These are phyloP conservation scores for Mirza zaza DNA, from an alignment of 2,113 vertebrate species.

Conservation along the genomic window DNA sequence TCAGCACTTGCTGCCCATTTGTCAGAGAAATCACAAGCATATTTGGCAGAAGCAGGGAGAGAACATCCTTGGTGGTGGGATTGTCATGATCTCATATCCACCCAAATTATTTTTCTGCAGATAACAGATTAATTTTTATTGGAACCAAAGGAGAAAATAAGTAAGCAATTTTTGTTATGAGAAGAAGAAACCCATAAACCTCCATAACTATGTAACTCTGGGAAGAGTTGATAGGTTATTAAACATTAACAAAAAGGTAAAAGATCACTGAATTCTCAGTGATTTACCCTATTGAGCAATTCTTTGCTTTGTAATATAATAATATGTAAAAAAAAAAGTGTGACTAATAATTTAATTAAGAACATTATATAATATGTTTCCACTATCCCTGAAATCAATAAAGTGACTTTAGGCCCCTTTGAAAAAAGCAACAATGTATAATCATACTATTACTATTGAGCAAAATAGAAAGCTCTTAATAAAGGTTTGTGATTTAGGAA, in stretches of 20 bases:
- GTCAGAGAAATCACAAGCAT: background rate
- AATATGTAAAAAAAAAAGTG: background rate
- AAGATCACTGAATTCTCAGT: background rate
- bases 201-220: background rate
- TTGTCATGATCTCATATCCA: background rate
- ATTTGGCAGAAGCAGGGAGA: background rate
- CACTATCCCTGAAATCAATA: background rate
- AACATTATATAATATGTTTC: background rate
- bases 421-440: background rate
- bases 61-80: background rate
- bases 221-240: background rate
- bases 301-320: background rate
- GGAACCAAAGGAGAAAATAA: background rate
- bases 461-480: background rate
- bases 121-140: background rate
- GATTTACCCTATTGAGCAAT: background rate
- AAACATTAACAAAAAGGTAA: background rate
- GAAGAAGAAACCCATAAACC: background rate
- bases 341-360: constrained; percentile 18
- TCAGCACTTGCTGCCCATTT: background rate
- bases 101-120: background rate
- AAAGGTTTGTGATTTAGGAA: background rate
- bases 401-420: background rate
- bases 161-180: background rate
- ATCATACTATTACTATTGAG: background rate